A percentile compares a stretch with the other conserved stretches of the same genome.
These are phyloP conservation scores for Hyppa rectilinea DNA, from an alignment of 2,888 invertebrate genomes.

Conservation along the genomic window DNA sequence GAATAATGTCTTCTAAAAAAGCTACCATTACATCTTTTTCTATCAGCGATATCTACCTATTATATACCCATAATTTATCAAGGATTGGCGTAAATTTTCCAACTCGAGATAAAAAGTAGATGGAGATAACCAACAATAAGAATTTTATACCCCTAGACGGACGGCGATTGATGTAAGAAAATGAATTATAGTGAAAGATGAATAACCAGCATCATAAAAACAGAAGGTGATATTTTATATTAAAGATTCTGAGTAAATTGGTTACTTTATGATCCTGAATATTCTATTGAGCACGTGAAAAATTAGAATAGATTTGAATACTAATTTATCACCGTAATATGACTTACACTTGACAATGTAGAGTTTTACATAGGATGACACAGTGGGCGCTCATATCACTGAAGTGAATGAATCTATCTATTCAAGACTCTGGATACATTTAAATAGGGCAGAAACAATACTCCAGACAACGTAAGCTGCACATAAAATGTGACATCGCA, in stretches of 20 bases:
- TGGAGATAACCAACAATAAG: slow-evolving; percentile 33
- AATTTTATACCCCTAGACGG: slow-evolving; percentile 32
- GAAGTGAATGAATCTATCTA: too few relatives aligned
- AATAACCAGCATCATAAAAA: slow-evolving; percentile 53
- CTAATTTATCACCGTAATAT: not conserved
- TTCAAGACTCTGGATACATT: not conserved
- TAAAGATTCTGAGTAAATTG: slow-evolving; percentile 17
- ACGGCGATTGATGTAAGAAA: slow-evolving; percentile 28
- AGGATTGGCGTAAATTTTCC: slow-evolving; percentile 1
- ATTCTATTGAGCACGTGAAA: slow-evolving; percentile 26
- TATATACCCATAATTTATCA: not conserved
- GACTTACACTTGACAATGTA: not conserved
- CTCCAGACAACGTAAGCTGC: too few relatives aligned
- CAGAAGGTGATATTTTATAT: slow-evolving; percentile 39
- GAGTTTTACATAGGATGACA: not conserved
- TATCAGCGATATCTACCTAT: not conserved
- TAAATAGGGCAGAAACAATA: too few relatives aligned
- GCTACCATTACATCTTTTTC: not conserved
- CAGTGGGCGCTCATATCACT: not conserved
- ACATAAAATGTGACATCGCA: too few relatives aligned
- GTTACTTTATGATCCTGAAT: slow-evolving; percentile 21
- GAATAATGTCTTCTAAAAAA: not conserved
- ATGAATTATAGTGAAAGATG: slow-evolving; percentile 46
- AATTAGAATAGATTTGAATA: not conserved
- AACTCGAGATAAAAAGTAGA: slow-evolving; percentile 19